A percentile compares a stretch with the other conserved stretches of the same genome.
phyloP scores from a whole-genome alignment of 2,888 invertebrate genomes.

The Entomobrya proxima region DNA sequence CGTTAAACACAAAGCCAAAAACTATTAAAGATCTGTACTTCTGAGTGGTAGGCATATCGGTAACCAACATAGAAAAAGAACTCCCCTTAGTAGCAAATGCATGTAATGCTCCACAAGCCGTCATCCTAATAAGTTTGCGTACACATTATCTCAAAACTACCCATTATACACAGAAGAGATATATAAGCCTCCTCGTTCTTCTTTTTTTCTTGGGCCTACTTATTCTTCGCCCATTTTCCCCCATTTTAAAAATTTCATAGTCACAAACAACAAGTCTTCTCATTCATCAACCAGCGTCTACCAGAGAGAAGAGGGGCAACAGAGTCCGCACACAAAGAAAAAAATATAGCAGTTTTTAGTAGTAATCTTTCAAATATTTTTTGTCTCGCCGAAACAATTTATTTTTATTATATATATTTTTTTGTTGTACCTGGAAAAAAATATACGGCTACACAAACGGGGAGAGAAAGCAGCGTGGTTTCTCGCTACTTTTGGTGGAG shows the following conservation, averaged over 20 bases:
- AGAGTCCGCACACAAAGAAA: background rate
- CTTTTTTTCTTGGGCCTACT: conserved; percentile 13
- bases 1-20: no score
- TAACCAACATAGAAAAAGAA: no score
- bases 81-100: no score
- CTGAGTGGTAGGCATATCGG: no score
- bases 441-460: background rate
- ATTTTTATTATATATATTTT: conserved; percentile 12
- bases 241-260: conserved; percentile 35
- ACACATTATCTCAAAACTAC: no score
- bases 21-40: no score
- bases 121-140: no score
- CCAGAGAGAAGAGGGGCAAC: background rate
- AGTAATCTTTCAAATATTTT: background rate
- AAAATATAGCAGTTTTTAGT: background rate
- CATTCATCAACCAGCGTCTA: conserved; percentile 5
- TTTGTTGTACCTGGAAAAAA: conserved; percentile 23
- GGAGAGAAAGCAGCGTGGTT: conserved; percentile 17
- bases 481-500: no score
- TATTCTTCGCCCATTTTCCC: conserved; percentile 18
- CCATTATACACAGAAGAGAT: no score
- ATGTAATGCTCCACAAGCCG: no score
- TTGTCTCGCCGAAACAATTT: conserved; percentile 3
- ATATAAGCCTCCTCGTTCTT: background rate
- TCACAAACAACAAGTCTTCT: conserved; percentile 15